These are phyloP conservation scores for Theonella swinhoei DNA, from an alignment of 37 sponge, comb jelly and placozoan genomes.

Conservation along the genomic window DNA sequence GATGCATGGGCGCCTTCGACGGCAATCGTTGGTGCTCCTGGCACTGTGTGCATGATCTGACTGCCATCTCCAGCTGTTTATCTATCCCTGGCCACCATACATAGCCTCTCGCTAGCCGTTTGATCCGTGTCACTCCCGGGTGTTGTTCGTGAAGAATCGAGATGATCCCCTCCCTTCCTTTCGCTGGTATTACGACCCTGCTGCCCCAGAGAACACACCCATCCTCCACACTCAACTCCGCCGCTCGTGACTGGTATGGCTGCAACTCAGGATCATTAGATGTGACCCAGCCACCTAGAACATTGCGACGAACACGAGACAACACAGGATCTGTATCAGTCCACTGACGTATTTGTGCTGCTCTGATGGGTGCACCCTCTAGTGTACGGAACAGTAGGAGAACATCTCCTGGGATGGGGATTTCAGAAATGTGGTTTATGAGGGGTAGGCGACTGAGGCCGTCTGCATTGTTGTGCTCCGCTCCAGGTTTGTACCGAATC, in stretches of 20 bases:
- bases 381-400: background rate
- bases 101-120: background rate
- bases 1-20: background rate
- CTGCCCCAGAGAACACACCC: background rate
- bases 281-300: slow-evolving; percentile 3
- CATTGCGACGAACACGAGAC: slow-evolving; percentile 5
- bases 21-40: background rate
- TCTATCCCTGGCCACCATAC: slow-evolving; percentile 28
- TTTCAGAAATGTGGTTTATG: no score
- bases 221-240: background rate
- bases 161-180: background rate
- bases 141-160: background rate
- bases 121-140: background rate
- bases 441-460: no score
- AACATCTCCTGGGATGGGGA: background rate
- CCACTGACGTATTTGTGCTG: no score
- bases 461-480: no score
- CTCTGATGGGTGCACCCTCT: background rate
- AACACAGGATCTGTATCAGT: no score
- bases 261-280: background rate
- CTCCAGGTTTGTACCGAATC: no score
- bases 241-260: background rate
- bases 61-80: background rate
- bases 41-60: background rate
- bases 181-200: background rate